Base-by-base conservation (phyloP, 2,113 vertebrate genomes). In the Rhabdornis inornatus region DNA sequence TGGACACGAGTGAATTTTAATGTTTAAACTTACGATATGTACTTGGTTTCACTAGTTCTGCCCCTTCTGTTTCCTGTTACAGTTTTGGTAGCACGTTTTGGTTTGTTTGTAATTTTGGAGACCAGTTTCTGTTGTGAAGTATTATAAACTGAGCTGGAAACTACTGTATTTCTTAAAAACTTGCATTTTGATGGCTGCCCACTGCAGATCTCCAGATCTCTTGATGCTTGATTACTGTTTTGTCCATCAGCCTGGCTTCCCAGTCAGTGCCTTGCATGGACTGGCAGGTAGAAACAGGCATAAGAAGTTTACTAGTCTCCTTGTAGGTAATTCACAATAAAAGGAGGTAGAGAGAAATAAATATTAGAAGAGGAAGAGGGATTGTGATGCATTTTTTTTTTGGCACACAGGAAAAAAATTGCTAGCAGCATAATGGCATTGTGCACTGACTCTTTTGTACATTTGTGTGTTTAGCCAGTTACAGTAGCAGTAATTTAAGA, bases 401-500 rank as follows among this genome's bases (percentile, higher is more conserved):
- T 92, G 89, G 55, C 76, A 71, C 42, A 24, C 1, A 12, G 19
- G 14, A 16, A 55, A 84, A 90, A 69, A 47, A 52, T 44, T 88
- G 71, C 79, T 83, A 70, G 83, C 68, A 77, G 93, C 71, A 52
- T 90, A 81, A 90, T 96, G 90, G 79, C 60, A 24, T 44, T 86
- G 31, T 89, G 39, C 71, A 42, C 64, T 47, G 79, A 33, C 31
- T 90, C 6, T 65, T 60, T 84, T 71, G 33, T 69, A 60, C 57
- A 7, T 86, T 56, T 70, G 75, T 81, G 55, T 95, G 69, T 96
- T 92, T 86, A 92, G 71, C 71, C 92, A 93, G 90, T 78, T 94
- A 80, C 88, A 87, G 90, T 78, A 93, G 79, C 72, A 68, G 90
- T 93, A 90, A 93, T 88, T 92, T 75, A 91, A 95, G 92, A 95